Evolutionary conservation across 2,113 vertebrate species (phyloP), one percentile per base, ranked within the genome.

Genomic region (Theropithecus gelada): DNA sequence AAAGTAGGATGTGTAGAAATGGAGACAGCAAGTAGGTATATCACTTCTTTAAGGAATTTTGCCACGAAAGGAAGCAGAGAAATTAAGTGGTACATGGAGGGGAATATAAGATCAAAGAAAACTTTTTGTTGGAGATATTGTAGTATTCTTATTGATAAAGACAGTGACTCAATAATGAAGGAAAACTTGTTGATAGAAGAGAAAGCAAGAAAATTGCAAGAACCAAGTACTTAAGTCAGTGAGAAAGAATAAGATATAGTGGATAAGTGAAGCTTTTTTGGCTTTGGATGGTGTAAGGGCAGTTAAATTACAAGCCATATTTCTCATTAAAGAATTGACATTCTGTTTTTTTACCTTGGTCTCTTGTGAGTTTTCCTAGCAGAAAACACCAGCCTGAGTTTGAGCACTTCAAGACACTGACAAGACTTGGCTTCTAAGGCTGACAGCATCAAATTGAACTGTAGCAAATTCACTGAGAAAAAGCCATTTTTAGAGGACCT

Each of bases 311-410:
- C 61, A 96, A 96, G 70, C 81, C 79, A 66, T 83, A 90, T 73
- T 94, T 90, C 80, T 90, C 83, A 96, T 90, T 95, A 48, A 76
- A 90, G 61, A 70, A 82, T 55, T 90, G 84, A 83, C 68, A 59
- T 83, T 92, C 73, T 92, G 55, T 32, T 95, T 95, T 35, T 72
- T 23, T 72, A 72, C 45, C 43, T 81, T 38, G 48, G 59, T 90
- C 59, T 83, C 88, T 25, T 90, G 45, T 20, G 66, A 86, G 35
- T 83, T 94, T 94, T 97, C 17, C 82, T 82, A 86, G 30, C 88
- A 87, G 68, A 59, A 96, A 97, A 90, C 73, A 87, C 68, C 75
- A 78, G 57, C 20, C 61, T 64, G 25, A 78, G 68, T 72, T n/a
- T 72, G 57, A 96, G 48, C 13, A 59, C 76, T 96, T 87, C 75